phyloP scores from a whole-genome alignment of 2,797 vertebrate genomes.

The Enteromius viviparus region DNA sequence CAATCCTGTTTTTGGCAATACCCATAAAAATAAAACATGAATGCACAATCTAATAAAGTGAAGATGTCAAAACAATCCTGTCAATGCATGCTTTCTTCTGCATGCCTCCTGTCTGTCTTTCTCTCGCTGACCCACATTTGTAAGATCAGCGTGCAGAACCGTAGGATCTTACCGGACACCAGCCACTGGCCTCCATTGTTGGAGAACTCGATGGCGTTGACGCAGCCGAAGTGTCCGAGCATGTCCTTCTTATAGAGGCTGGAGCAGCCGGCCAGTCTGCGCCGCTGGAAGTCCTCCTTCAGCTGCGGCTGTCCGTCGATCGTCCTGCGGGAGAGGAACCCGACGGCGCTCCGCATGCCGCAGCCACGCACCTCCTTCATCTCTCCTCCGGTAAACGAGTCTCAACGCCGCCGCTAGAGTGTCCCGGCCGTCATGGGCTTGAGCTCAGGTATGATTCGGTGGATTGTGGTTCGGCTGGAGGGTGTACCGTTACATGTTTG shows the following conservation, averaged over 20 bases:
- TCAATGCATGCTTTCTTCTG: background rate
- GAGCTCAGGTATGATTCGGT: background rate
- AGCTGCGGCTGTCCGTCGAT: conserved; percentile 88
- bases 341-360: conserved; percentile 92
- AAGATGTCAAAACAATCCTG: background rate
- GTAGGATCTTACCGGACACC: conserved; percentile 89
- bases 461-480: background rate
- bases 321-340: conserved; percentile 92
- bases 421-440: conserved; percentile 34
- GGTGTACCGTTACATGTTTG: conserved; percentile 26
- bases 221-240: conserved; percentile 97
- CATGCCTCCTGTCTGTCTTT: background rate
- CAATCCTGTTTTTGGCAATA: background rate
- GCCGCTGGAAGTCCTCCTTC: conserved; percentile 94
- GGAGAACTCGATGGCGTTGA: conserved; percentile 99
- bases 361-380: conserved; percentile 88
- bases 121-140: conserved; percentile 33
- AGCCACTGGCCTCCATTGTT: conserved; percentile 97
- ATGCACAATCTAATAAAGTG: background rate
- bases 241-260: conserved; percentile 96
- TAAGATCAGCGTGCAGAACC: conserved; percentile 18
- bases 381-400: conserved; percentile 47
- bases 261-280: conserved; percentile 89
- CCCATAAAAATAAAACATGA: background rate
- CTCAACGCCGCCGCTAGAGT: background rate